A percentile compares a stretch with the other conserved stretches of the same genome.
Conservation (phyloP, 2,888 invertebrate species). For the Zele albiditarsus region DNA sequence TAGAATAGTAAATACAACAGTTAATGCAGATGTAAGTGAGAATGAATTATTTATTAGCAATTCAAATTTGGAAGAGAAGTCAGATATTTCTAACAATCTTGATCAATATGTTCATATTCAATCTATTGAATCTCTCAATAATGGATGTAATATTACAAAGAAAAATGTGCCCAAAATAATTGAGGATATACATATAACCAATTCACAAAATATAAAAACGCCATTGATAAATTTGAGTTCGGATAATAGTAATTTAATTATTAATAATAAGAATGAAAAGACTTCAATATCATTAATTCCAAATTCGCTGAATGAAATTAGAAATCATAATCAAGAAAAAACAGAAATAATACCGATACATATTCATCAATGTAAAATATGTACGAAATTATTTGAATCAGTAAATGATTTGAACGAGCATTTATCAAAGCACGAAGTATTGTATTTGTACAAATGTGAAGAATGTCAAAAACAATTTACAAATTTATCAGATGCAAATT, state of each 20-base stretch:
- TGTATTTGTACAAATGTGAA: slow-evolving; percentile 27
- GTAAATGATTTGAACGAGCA: slow-evolving; percentile 40
- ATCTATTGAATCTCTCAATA: not conserved
- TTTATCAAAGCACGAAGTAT: not conserved
- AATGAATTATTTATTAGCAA: slow-evolving; percentile 35
- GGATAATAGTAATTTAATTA: not conserved
- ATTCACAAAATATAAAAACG: not conserved
- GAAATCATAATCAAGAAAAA: not conserved
- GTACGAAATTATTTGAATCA: slow-evolving; percentile 39
- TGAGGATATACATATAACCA: not conserved
- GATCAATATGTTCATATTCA: slow-evolving; percentile 23
- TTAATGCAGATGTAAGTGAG: not conserved
- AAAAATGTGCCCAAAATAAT: slow-evolving; percentile 1
- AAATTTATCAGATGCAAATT: slow-evolving; percentile 31
- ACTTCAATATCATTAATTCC: not conserved
- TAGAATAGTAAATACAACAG: not conserved
- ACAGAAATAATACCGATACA: not conserved
- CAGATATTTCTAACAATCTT: slow-evolving; percentile 6
- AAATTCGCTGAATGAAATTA: not conserved
- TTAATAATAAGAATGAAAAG: not conserved
- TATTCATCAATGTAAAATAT: slow-evolving; percentile 34
- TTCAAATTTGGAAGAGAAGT: slow-evolving; percentile 28
- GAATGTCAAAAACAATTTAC: slow-evolving; percentile 42
- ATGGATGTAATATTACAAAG: slow-evolving; percentile 7
- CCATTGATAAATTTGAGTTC: not conserved